Base-by-base conservation (phyloP, 2,888 invertebrate genomes). In the Caradrina clavipalpis region DNA sequence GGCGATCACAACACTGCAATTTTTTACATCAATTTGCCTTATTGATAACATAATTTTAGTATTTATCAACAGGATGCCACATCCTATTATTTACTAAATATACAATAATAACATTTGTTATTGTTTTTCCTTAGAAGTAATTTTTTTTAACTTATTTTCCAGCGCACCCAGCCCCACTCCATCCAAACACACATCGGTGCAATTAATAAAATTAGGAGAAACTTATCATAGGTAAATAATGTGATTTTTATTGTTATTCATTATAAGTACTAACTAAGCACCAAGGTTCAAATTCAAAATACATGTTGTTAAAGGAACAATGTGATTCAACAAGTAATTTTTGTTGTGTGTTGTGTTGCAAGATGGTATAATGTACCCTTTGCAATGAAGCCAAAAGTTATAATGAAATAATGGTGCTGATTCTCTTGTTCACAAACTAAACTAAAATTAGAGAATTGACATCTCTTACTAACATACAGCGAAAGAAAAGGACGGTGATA, bases 141-240 rank as follows among this genome's bases (percentile, higher is more conserved):
- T 49, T 6, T 31, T 13, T 31, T 69, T 69, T n/a, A n/a, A n/a
- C n/a, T 69, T 76, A 64, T 74, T 67, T 85, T 88, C 69, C 90
- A 92, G 85, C 76, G 85, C 89, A 73, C 76, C 88, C 58, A 80
- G 65, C 69, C 81, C 77, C 69, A 81, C 83, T 51, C 86, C 82
- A 63, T 85, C 89, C 21, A 94, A 92, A 85, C 90, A 91, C 63
- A 93, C 93, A 69, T 91, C 95, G 70, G 95, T 95, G 64, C 94
- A 95, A 84, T 89, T 95, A 80, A 87, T 95, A 45, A 95, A 95
- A 83, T 82, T 95, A 78, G 95, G 95, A 54, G 94, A 94, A 85
- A 94, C 95, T 82, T 95, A 95, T 82, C 95, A 95, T 83, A 95
- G 95, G 95, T 95, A 87, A 82, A 80, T 81, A 49, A 73, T 58